A percentile compares a stretch with the other conserved stretches of the same genome.
phyloP scores from a whole-genome alignment of 1,140 invertebrate genomes.

The Heterodera carotae region DNA sequence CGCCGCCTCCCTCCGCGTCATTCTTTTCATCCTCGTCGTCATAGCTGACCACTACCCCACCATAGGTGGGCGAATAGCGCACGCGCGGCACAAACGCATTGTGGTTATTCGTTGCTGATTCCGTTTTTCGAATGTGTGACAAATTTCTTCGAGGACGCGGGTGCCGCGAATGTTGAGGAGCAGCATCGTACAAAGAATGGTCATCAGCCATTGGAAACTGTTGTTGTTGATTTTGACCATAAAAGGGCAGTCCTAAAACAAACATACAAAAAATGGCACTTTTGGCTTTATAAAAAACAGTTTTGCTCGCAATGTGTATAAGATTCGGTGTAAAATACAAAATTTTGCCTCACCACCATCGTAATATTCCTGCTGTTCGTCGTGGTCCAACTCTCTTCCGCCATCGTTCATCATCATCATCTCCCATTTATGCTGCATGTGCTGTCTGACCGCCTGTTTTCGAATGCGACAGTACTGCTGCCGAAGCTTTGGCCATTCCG shows the following conservation, averaged over 20 bases:
- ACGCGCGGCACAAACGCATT: constrained; percentile 8
- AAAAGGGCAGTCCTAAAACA: neutral
- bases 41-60: neutral
- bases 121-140: neutral
- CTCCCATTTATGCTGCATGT: constrained; percentile 8
- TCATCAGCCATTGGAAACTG: too few relatives aligned
- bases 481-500: constrained; percentile 49
- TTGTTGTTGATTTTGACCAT: neutral
- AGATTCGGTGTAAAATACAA: too few relatives aligned
- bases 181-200: too few relatives aligned
- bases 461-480: constrained; percentile 53
- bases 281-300: too few relatives aligned
- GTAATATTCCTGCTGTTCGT: neutral
- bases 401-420: constrained; percentile 23
- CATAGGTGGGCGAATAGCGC: constrained; percentile 9
- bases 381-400: neutral
- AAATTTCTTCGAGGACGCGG: neutral
- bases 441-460: constrained; percentile 36
- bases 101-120: neutral
- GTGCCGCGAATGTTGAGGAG: too few relatives aligned
- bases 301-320: too few relatives aligned
- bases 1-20: neutral
- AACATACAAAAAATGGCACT: too few relatives aligned
- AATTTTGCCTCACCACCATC: neutral
- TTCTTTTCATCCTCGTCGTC: too few relatives aligned